Conservation (phyloP, 2,888 invertebrate genomes). For the Sicus ferrugineus region DNA sequence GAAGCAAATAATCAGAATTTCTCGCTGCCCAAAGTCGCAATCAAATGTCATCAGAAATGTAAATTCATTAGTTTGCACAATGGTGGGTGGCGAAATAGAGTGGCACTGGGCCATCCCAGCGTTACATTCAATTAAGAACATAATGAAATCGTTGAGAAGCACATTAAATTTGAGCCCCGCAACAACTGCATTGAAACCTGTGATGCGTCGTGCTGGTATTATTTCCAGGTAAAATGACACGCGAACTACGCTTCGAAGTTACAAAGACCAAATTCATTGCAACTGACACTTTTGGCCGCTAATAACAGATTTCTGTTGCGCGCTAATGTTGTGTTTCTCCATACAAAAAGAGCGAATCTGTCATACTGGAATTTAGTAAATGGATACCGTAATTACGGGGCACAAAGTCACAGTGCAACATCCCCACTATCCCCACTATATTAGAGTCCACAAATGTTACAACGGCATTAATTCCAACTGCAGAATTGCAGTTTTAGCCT, state of each 20-base stretch:
- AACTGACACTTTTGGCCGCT: too few relatives aligned
- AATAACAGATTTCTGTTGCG: too few relatives aligned
- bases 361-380: too few relatives aligned
- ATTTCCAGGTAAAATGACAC: background rate
- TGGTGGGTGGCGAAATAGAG: too few relatives aligned
- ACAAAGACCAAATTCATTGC: background rate
- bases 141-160: conserved; percentile 20
- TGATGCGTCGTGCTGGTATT: background rate
- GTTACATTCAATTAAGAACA: background rate
- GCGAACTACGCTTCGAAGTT: background rate
- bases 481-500: too few relatives aligned
- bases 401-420: too few relatives aligned
- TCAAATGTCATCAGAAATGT: conserved; percentile 17
- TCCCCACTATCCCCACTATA: too few relatives aligned
- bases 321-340: too few relatives aligned
- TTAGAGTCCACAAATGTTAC: too few relatives aligned
- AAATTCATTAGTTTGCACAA: conserved; percentile 15
- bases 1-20: conserved; percentile 2
- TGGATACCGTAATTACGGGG: too few relatives aligned
- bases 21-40: background rate
- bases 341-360: too few relatives aligned
- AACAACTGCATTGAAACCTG: background rate
- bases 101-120: background rate
- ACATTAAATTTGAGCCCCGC: background rate
- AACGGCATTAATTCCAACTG: too few relatives aligned